Evolutionary conservation across 2,797 vertebrate species (phyloP), one percentile per base, ranked within the genome.

Genomic region (Danio jaintianensis): DNA sequence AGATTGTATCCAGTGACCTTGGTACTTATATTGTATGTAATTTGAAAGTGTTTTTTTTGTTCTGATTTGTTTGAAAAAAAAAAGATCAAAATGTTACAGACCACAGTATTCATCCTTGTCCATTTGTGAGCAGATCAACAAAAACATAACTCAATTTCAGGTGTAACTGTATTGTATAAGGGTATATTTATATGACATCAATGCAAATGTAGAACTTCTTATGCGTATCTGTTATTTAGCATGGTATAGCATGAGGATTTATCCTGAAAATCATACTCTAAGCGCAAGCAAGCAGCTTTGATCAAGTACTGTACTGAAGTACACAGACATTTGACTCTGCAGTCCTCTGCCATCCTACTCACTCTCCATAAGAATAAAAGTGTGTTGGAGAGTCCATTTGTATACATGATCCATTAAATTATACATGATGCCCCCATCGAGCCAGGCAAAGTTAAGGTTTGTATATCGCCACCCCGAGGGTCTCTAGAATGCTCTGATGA

Each of bases 341-440:
- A 45, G 40, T 50, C 13, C 43, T 69, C 50, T 36, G 20, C 43
- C 55, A 69, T 61, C 45, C 43, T 29, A 75, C 73, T 75, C 75
- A 78, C 43, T 48, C 22, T 50, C 55, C 22, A 15, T 52, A 50
- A 70, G 36, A 13, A 48, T 62, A 52, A 43, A 59, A 59, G 38
- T 7, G 15, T 75, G 45, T 71, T 36, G 36, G 71, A 71, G 10
- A 71, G 56, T 56, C 18, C n/a, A 62, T 79, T 63, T 58, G 68
- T 73, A 59, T 59, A 72, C 36, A 82, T 48, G 75, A 78, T 63
- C 29, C 36, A 66, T 48, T 78, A 78, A 66, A 76, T 82, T 29
- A 78, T 58, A 78, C 68, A 64, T 64, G 59, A 66, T 48, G 48
- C 50, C 70, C 81, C 45, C 29, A 42, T 48, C 4, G 43, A 36